Evolutionary conservation across 2,888 invertebrate genomes (phyloP), one percentile per base, ranked within the genome.

Genomic region (Standfussiana lucernea): DNA sequence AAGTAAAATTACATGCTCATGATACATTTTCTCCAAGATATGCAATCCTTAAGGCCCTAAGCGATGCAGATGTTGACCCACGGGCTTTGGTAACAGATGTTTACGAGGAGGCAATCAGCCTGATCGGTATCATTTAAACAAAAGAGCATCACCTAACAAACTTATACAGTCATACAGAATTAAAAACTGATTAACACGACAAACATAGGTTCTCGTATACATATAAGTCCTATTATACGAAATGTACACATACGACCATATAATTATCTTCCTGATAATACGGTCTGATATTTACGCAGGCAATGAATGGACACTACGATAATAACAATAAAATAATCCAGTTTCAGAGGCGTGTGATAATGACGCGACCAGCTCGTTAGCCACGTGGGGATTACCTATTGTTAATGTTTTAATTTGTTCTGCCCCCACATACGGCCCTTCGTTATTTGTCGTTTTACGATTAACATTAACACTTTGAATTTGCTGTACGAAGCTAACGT

Each of bases 331-430:
- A 95, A 94, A 94, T 95, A 94, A 95, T 95, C 93, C 93, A 93
- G 92, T 94, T 94, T 94, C 93, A 93, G 93, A 94, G 93, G 93
- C 92, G 92, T 91, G 92, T 91, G 93, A 94, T 95, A 95, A 95
- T 94, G 93, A 94, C 91, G 92, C 93, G 92, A 91, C 91, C 91
- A 93, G 94, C 94, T 95, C 94, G 94, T 95, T 95, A 94, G 93
- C 93, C 93, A 89, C 92, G 91, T 91, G 94, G 93, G 94, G 95
- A 95, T 95, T 94, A 95, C 93, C 94, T 95, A 95, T 95, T 95
- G 95, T 95, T 95, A 95, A 95, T 95, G 94, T 95, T 95, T 95
- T 95, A 95, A 96, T 96, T 96, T 95, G 94, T 94, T 93, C 94
- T 91, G 92, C 90, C 90, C 90, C 90, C 90, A 87, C 83, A 88